A percentile compares a stretch with the other conserved stretches of the same genome.
phyloP scores from a whole-genome alignment of 2,797 vertebrate genomes.

The Caiman crocodilus region DNA sequence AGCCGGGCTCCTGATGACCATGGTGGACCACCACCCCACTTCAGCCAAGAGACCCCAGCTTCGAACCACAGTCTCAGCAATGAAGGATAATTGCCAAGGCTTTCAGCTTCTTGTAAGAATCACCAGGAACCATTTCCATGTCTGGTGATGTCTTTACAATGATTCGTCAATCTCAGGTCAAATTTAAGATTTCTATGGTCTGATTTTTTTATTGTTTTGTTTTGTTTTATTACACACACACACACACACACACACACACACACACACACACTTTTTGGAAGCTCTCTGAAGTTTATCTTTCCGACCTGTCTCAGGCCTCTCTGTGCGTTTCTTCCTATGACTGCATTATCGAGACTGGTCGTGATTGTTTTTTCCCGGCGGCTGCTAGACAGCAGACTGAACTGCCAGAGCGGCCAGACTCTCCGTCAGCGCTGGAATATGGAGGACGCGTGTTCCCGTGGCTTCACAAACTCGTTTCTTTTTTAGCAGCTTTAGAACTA shows the following conservation, averaged over 20 bases:
- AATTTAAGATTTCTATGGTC: conserved; percentile 76
- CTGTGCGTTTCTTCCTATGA: background rate
- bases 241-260: background rate
- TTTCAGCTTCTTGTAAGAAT: conserved; percentile 70
- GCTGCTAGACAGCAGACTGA: conserved; percentile 51
- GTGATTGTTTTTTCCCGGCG: background rate
- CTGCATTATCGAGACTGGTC: conserved; percentile 1
- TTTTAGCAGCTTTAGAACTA: conserved; percentile 69
- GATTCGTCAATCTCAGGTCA: conserved; percentile 93
- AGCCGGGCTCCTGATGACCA: background rate
- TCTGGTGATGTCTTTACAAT: conserved; percentile 77
- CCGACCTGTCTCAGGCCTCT: conserved; percentile 47
- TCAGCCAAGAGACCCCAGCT: conserved; percentile 6
- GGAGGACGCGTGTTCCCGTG: background rate
- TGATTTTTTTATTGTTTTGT: conserved; percentile 78
- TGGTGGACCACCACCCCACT: fast-evolving
- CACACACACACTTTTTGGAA: conserved; percentile 64
- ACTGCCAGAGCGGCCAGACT: conserved; percentile 31
- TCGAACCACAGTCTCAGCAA: background rate
- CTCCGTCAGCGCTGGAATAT: background rate
- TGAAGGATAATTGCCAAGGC: conserved; percentile 84
- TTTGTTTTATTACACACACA: conserved; percentile 74
- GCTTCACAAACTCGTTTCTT: conserved; percentile 8
- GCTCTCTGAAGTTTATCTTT: conserved; percentile 59
- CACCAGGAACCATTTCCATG: conserved; percentile 47